Percentiles rank a stretch among this genome's conserved stretches.
Evolutionary conservation across 2,113 vertebrate genomes (phyloP).

Genomic region (Lepisosteus osseus): DNA sequence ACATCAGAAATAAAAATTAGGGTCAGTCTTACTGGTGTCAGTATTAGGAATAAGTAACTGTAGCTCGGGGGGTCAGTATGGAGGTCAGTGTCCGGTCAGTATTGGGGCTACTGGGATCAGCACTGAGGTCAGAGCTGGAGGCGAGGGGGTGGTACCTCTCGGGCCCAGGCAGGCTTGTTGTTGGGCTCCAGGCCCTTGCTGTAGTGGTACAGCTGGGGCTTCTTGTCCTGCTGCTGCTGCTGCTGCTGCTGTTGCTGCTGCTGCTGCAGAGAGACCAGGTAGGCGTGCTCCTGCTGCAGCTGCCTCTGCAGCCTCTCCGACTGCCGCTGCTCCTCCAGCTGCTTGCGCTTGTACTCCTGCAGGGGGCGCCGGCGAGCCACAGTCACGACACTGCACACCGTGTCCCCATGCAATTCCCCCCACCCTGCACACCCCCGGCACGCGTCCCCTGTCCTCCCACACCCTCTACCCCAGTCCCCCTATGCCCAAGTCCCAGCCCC

Average conservation of each 20-base stretch:
- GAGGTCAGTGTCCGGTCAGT: not conserved
- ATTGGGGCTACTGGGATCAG: not conserved
- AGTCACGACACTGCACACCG: not conserved
- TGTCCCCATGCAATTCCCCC: too few species aligned
- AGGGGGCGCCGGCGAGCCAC: constrained; percentile 11
- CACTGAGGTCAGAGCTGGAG: not conserved
- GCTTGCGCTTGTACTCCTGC: constrained; percentile 90
- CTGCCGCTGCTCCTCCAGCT: constrained; percentile 89
- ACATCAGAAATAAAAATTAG: too few species aligned
- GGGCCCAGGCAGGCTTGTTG: constrained; percentile 86
- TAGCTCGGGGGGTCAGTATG: not conserved
- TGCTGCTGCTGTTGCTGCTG: constrained; percentile 49
- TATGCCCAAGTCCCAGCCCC: too few species aligned
- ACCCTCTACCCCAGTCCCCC: too few species aligned
- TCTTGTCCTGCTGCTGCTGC: constrained; percentile 69
- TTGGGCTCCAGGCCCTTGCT: constrained; percentile 76
- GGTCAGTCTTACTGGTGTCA: not conserved
- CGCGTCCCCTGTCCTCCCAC: too few species aligned
- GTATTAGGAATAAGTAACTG: not conserved
- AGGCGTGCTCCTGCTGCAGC: constrained; percentile 89
- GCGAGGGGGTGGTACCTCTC: constrained; percentile 66
- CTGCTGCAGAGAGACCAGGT: constrained; percentile 84
- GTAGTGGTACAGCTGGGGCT: constrained; percentile 83
- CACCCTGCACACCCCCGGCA: too few species aligned
- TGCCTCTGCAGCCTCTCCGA: constrained; percentile 85